These are phyloP conservation scores for Aquatica leii DNA, from an alignment of 2,888 invertebrate species.

Conservation along the genomic window DNA sequence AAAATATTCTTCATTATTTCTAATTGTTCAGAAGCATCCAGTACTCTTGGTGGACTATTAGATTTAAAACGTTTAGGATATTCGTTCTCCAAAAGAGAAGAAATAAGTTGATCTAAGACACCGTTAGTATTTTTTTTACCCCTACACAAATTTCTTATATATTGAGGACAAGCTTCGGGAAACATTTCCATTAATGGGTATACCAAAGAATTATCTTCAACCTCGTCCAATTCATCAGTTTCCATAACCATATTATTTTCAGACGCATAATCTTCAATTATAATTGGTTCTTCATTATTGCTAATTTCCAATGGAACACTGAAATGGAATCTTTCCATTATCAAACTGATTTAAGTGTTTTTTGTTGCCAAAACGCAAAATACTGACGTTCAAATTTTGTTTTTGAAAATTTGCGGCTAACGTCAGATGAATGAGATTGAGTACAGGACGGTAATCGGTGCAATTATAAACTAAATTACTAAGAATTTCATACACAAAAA, in stretches of 20 bases:
- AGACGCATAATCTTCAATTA: not conserved
- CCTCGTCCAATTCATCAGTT: not conserved
- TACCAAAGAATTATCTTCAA: not conserved
- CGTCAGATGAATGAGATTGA: too few species aligned
- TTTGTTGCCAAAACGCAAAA: too few species aligned
- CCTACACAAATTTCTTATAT: slow-evolving; percentile 39
- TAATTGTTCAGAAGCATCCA: slow-evolving; percentile 32
- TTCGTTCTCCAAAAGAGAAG: slow-evolving; percentile 35
- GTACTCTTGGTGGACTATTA: slow-evolving; percentile 4
- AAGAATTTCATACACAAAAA: too few species aligned
- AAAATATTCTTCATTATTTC: slow-evolving; percentile 50
- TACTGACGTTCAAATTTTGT: too few species aligned
- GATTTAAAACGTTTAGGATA: slow-evolving; percentile 15
- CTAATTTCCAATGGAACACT: too few species aligned
- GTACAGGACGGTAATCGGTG: too few species aligned
- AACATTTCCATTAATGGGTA: slow-evolving; percentile 37
- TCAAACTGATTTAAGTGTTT: too few species aligned
- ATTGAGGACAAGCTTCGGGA: slow-evolving; percentile 44
- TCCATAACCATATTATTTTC: not conserved
- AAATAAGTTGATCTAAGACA: slow-evolving; percentile 41
- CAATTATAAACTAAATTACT: too few species aligned
- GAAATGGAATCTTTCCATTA: too few species aligned
- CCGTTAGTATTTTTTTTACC: slow-evolving; percentile 29
- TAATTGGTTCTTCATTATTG: not conserved
- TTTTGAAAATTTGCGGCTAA: too few species aligned